phyloP scores from a whole-genome alignment of 2,797 vertebrate genomes.

The Naso thynnoides region DNA sequence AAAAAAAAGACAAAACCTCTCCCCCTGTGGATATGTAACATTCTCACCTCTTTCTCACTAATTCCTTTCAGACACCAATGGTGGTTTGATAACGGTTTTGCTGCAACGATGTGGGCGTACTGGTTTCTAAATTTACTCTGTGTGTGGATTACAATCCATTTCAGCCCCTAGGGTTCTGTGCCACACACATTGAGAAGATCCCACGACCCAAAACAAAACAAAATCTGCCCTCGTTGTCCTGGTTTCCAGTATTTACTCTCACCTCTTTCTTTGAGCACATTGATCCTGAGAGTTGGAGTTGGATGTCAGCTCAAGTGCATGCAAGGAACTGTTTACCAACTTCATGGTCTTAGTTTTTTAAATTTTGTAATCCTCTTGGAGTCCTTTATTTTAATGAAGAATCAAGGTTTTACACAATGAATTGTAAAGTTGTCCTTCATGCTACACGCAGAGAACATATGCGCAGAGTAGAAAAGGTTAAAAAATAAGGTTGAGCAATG shows the following conservation, averaged over 20 bases:
- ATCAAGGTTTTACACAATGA: too few relatives aligned
- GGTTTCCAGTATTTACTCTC: conserved; percentile 58
- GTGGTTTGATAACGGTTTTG: conserved; percentile 35
- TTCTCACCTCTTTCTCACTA: conserved; percentile 6
- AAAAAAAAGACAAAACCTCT: not conserved
- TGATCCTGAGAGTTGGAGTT: conserved; percentile 50
- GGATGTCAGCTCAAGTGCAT: conserved; percentile 33
- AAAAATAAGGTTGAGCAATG: too few relatives aligned
- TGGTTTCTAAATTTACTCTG: conserved; percentile 38
- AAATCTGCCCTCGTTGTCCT: conserved; percentile 29
- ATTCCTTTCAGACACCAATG: conserved; percentile 7
- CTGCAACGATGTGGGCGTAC: conserved; percentile 31
- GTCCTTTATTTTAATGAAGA: conserved; percentile 4
- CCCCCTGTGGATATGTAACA: not conserved
- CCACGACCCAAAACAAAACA: conserved; percentile 2
- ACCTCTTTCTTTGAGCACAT: conserved; percentile 46
- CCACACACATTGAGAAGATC: conserved; percentile 42
- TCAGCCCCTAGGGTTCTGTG: conserved; percentile 26
- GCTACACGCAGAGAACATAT: too few relatives aligned
- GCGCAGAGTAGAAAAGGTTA: too few relatives aligned
- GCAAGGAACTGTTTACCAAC: conserved; percentile 22
- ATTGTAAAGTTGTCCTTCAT: too few relatives aligned
- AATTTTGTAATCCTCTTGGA: not conserved
- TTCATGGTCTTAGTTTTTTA: conserved; percentile 3
- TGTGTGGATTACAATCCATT: conserved; percentile 31